Conservation (phyloP, 2,113 vertebrate species). For the Scatophagus argus region DNA sequence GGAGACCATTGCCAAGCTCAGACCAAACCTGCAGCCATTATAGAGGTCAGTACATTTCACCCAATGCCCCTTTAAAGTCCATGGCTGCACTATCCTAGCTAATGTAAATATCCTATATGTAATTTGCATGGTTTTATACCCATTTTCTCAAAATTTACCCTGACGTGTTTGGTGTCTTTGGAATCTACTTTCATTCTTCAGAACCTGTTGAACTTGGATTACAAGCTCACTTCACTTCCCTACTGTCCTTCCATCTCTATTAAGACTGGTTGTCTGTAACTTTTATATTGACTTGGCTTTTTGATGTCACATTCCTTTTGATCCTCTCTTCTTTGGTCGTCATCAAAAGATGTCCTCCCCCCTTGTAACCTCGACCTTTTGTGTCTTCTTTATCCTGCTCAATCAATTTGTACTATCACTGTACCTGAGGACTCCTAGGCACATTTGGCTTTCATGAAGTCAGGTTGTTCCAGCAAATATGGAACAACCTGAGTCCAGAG, state of each 20-base stretch:
- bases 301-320: constrained; percentile 31
- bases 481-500: neutral
- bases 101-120: neutral
- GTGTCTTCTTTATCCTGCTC: constrained; percentile 20
- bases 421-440: constrained; percentile 5
- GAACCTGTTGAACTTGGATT: neutral
- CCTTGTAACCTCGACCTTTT: constrained; percentile 22
- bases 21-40: constrained; percentile 33
- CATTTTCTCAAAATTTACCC: neutral
- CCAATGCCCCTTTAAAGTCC: too few relatives aligned
- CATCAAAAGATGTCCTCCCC: constrained; percentile 37
- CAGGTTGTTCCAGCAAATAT: neutral
- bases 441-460: neutral
- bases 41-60: constrained; percentile 40
- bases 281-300: constrained; percentile 1
- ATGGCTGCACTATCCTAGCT: neutral
- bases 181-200: neutral
- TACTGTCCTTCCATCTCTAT: neutral
- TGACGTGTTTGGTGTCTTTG: neutral
- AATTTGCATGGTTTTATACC: neutral
- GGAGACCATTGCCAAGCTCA: constrained; percentile 4
- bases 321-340: constrained; percentile 47
- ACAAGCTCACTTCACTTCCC: neutral
- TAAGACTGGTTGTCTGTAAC: neutral
- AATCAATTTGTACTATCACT: neutral